phyloP scores from a whole-genome alignment of 2,113 vertebrate genomes.

The Anarhynchus alexandrinus region DNA sequence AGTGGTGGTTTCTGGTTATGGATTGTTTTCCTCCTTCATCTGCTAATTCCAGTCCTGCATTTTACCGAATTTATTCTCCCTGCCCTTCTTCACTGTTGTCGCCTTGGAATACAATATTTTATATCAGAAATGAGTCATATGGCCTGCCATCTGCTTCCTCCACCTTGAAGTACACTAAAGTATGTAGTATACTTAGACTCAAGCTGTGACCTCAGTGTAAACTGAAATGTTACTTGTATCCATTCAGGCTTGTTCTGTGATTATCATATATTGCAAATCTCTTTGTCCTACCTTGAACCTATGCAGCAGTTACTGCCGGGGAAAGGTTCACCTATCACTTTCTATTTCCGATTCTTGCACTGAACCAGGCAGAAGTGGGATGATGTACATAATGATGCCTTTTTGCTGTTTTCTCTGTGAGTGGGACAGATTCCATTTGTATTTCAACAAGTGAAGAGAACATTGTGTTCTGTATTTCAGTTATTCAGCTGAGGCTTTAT shows the following conservation, averaged over 20 bases:
- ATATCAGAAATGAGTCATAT: not conserved
- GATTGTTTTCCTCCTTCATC: not conserved
- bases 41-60: not conserved
- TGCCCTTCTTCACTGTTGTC: not conserved
- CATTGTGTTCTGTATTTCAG: not conserved
- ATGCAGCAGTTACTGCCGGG: not conserved
- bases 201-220: not conserved
- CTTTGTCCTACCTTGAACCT: not conserved
- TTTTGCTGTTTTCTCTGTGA: not conserved
- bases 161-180: not conserved
- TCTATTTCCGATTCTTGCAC: not conserved
- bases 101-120: not conserved
- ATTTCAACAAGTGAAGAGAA: not conserved
- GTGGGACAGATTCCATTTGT: not conserved
- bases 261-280: not conserved
- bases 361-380: not conserved
- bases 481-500: not conserved
- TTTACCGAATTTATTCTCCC: not conserved
- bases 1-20: not conserved
- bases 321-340: not conserved
- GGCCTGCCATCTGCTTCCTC: not conserved
- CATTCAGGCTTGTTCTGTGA: not conserved
- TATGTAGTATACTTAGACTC: not conserved
- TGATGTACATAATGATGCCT: not conserved
- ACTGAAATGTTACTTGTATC: not conserved